A percentile compares a stretch with the other conserved stretches of the same genome.
phyloP scores from a whole-genome alignment of 2,113 vertebrate species.

The Syngnathus scovelli region DNA sequence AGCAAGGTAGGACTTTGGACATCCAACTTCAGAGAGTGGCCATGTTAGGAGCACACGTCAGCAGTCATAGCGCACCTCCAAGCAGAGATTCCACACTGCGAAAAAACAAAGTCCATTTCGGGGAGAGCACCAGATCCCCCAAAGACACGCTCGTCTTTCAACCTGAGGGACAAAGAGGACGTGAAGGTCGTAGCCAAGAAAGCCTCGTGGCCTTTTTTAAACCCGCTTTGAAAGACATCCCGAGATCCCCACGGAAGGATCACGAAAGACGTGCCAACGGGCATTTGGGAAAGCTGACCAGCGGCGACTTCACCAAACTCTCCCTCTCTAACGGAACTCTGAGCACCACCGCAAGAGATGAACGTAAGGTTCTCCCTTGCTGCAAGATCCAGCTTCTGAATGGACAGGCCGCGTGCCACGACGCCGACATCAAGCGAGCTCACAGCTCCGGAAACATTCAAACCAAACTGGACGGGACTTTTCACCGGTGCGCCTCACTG shows the following conservation, averaged over 20 bases:
- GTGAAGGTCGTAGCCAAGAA: slow-evolving; percentile 58
- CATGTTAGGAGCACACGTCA: slow-evolving; percentile 33
- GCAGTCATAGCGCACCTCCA: slow-evolving; percentile 55
- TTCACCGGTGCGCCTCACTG: slow-evolving; percentile 67
- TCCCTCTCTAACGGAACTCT: slow-evolving; percentile 66
- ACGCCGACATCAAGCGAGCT: slow-evolving; percentile 64
- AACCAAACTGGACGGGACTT: slow-evolving; percentile 56
- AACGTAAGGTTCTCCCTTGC: slow-evolving; percentile 35
- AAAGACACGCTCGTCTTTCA: slow-evolving; percentile 33
- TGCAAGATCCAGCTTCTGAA: slow-evolving; percentile 43
- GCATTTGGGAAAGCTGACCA: slow-evolving; percentile 36
- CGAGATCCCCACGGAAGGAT: slow-evolving; percentile 39
- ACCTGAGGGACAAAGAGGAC: slow-evolving; percentile 31
- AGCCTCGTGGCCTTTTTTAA: slow-evolving; percentile 70
- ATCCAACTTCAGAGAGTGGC: slow-evolving; percentile 46
- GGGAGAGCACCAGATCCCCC: slow-evolving; percentile 25
- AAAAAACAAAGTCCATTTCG: slow-evolving; percentile 32
- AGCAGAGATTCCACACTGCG: slow-evolving; percentile 69
- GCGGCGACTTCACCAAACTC: slow-evolving; percentile 34
- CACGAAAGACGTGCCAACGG: slow-evolving; percentile 37
- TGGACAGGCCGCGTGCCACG: slow-evolving; percentile 23
- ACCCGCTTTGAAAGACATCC: slow-evolving; percentile 67
- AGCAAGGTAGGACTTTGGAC: slow-evolving; percentile 57
- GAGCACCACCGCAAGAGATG: slow-evolving; percentile 25
- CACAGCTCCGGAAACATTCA: slow-evolving; percentile 79